Base-by-base conservation (phyloP, 2,888 invertebrate genomes). In the Drosophila dives region DNA sequence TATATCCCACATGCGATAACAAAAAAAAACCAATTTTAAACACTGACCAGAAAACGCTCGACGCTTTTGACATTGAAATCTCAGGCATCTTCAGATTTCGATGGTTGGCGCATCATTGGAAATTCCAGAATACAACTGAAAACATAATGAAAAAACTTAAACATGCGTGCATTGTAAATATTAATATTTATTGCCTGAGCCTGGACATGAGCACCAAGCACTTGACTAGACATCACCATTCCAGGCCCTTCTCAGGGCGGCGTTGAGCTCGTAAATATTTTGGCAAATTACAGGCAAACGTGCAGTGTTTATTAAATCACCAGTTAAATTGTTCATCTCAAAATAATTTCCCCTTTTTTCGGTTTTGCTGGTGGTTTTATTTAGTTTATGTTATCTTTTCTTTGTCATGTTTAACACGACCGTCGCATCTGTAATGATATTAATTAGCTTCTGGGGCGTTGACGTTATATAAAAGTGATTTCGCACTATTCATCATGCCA, bases 261-360 rank as follows among this genome's bases (percentile, higher is more conserved):
- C 80, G 87, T 85, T 64, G 70, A 42, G 78, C 81, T 88, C 88
- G 82, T 86, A 88, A 86, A 86, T 88, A 79, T 80, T 82, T 86
- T 83, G 82, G 86, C 88, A 86, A 86, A 86, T 88, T 86, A 77
- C 86, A 74, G 70, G 40, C 17, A 53, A 70, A 80, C 84, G 86
- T 86, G 86, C 80, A 50, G 42, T 73, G 83, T 75, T 64, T 85
- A 70, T 59, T 62, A 61, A 85, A 74, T 78, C 80, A 64, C 49
- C 70, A 53, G 33, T 17, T 45, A 42, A 55, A 26, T 36, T 59
- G 38, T 51, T 63, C 20, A 32, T 48, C 50, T 67, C 45, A 48
- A 58, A 29, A 23, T 23, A 15, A 17, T 23, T 23, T 23, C 15
- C 8, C 15, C 1, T 45, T 38, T 12, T 11, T 38, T 40, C 17